A percentile compares a stretch with the other conserved stretches of the same genome.
Evolutionary conservation across 1,140 invertebrate species (phyloP).

Genomic region (Dufourea novaeangliae): DNA sequence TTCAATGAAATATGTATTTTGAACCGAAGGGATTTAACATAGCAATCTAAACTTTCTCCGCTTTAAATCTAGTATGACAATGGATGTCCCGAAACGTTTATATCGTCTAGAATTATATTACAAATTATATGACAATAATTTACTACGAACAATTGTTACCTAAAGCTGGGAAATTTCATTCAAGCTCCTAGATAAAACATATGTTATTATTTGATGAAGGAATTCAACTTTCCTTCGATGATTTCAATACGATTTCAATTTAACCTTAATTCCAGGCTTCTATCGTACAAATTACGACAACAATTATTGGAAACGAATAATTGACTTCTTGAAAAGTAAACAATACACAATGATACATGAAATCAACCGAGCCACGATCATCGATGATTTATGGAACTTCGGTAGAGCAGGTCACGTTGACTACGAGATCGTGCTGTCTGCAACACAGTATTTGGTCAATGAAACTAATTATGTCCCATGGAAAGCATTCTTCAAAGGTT

Average conservation of each 20-base stretch:
- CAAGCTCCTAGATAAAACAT: too few species aligned
- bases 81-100: too few species aligned
- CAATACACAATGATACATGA: slow-evolving; percentile 74
- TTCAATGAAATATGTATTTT: neutral
- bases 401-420: slow-evolving; percentile 70
- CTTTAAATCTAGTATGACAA: too few species aligned
- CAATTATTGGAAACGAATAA: slow-evolving; percentile 77
- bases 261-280: slow-evolving; percentile 72
- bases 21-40: too few species aligned
- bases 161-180: too few species aligned
- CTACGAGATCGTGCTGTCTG: slow-evolving; percentile 81
- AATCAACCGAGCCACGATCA: slow-evolving; percentile 83
- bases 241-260: neutral
- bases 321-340: slow-evolving; percentile 55
- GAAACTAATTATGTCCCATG: slow-evolving; percentile 87
- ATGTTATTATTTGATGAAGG: too few species aligned
- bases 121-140: too few species aligned
- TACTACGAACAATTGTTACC: too few species aligned
- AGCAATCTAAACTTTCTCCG: too few species aligned
- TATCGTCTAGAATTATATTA: too few species aligned
- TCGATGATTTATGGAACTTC: slow-evolving; percentile 87
- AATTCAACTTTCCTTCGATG: neutral
- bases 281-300: slow-evolving; percentile 82
- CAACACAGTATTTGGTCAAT: slow-evolving; percentile 83
- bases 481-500: slow-evolving; percentile 79